These are phyloP conservation scores for Columba janthina DNA, from an alignment of 2,113 vertebrate species.

Conservation along the genomic window DNA sequence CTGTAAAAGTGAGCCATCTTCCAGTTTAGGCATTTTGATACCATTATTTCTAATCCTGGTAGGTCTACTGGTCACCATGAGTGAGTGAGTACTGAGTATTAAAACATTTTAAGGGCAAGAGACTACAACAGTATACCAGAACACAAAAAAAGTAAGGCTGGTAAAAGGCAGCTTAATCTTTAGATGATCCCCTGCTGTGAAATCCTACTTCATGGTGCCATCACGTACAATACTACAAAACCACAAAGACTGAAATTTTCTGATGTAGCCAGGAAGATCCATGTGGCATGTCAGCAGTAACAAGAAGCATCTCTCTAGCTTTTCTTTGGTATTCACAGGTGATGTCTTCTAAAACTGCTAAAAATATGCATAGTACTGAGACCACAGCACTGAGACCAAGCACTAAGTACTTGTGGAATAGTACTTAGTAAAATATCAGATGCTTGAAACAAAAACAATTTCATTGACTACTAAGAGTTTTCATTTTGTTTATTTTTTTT, in stretches of 20 bases:
- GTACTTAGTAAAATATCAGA: not conserved
- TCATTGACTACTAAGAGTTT: not conserved
- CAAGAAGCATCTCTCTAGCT: not conserved
- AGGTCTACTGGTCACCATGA: not conserved
- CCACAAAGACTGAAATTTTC: slow-evolving; percentile 9
- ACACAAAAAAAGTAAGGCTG: not conserved
- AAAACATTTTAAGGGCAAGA: not conserved
- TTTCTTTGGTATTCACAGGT: not conserved
- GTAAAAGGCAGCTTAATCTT: slow-evolving; percentile 9
- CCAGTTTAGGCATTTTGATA: not conserved
- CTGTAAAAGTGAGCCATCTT: not conserved
- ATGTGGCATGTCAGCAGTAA: not conserved
- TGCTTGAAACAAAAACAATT: not conserved
- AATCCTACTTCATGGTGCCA: slow-evolving; percentile 14
- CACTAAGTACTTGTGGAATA: not conserved
- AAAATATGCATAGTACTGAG: not conserved
- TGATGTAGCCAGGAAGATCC: not conserved
- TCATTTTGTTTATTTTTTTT: not conserved
- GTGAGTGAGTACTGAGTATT: not conserved
- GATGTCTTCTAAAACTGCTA: not conserved
- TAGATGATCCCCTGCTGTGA: slow-evolving; percentile 5
- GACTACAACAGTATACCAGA: not conserved
- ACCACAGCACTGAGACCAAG: not conserved
- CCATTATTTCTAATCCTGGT: not conserved
- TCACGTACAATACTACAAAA: not conserved